Evolutionary conservation across 1,140 invertebrate species (phyloP), one percentile per base, ranked within the genome.

Genomic region (Meloidogyne chitwoodi): DNA sequence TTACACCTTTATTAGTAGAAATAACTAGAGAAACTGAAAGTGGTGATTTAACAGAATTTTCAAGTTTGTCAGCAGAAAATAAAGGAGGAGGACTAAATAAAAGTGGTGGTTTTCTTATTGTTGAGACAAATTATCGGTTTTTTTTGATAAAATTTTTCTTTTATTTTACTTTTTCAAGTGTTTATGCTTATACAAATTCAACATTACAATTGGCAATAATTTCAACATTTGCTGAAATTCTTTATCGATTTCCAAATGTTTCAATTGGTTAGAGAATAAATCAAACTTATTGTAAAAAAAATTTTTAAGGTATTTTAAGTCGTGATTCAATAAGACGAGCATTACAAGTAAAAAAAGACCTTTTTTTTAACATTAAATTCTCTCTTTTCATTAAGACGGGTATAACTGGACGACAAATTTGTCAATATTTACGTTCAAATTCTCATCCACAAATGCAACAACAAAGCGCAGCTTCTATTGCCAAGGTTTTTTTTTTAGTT

Each of bases 181-280:
- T 80, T 48, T 83, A 34, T 62, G 80, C 81, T 12, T 81, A 81
- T 63, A 80, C 80, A n/a, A 79, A 81, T 62, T 83, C 81, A 14
- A 62, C 61, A 14, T 82, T 81, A 27, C 80, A 81, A 56, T 64
- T 81, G 67, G 79, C 80, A 12, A 81, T 81, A 26, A 62, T 81
- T 16, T 80, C 81, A 3, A 80, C 76, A 22, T 81, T 81, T 62
- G 82, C 80, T 26, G 38, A 83, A 64, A 19, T 81, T 34, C 26
- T 76, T 31, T 80, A 65, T 61, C 77, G 80, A n/a, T 81, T 81
- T 38, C 44, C 69, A 2, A 70, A 83, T 48, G 63, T 81, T 26
- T 80, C 70, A 16, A 81, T 81, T n/a, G 80, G 74, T 27, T 0
- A 41, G 34, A 8, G 3, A 4, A 34, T 16, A 19, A 3, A 2